Base-by-base conservation (phyloP, 2,888 invertebrate genomes). In the Oscheius sp. region DNA sequence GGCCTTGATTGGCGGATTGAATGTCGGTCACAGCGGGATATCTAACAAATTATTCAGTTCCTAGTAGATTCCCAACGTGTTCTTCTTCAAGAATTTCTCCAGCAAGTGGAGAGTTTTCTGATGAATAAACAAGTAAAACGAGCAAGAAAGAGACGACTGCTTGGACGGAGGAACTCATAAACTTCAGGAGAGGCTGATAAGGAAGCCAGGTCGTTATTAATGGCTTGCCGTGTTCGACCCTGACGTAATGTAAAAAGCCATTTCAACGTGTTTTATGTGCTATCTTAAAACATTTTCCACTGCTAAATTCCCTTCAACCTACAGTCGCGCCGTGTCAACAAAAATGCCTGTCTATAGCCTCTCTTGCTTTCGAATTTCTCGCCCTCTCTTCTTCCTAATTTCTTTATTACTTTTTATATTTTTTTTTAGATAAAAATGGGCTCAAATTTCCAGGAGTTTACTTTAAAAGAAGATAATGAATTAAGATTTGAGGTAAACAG, bases 381-480 rank as follows among this genome's bases (percentile, higher is more conserved):
- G 17, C 55, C 45, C 61, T 42, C 31, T 45, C 3, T 29, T 42
- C 17, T 55, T 39, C 12, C 2, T n/a, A 42, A n/a, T 61, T 29
- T 61, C 15, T 2, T 42, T 29, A 3, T 42, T 23, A 1, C 45
- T 8, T 4, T 34, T 42, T 1, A 23, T 17, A 53, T 29, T 12
- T 20, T 34, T 4, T 55, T 55, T 55, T 25, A 55, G 55, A 10
- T 25, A 64, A 42, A 6, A 10, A 61, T 39, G 61, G n/a, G 15
- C 46, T 42, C 55, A 42, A 34, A 61, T n/a, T 48, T 73, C 25
- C 53, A 72, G 31, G 72, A 79, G 39, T 78, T 74, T 65, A 70
- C 69, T 10, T 67, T 86, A 64, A 79, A 75, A 31, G 83, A 82
- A 48, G 84, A 84, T 66, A 74, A 78, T 20, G 86, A 86, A 48